A percentile compares a stretch with the other conserved stretches of the same genome.
These are phyloP conservation scores for Lepidurus couesii DNA, from an alignment of 1,140 invertebrate genomes.

Conservation along the genomic window DNA sequence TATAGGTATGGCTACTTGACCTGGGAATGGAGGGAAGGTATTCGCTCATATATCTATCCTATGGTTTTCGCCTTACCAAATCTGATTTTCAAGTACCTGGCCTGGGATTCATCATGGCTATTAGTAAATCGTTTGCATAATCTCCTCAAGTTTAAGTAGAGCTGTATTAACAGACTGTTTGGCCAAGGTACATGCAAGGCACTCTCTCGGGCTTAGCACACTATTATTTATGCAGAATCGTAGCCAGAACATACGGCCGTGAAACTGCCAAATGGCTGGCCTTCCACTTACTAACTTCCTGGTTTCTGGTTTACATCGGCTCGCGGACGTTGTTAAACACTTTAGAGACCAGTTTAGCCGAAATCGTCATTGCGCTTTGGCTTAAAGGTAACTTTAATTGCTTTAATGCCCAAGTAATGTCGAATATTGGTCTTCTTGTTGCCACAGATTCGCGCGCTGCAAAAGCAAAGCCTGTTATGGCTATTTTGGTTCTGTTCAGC, in stretches of 20 bases:
- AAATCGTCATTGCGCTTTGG: conserved; percentile 53
- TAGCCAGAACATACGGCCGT: conserved; percentile 55
- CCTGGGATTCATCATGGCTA: conserved; percentile 55
- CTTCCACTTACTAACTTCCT: conserved; percentile 59
- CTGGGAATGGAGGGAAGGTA: conserved; percentile 81
- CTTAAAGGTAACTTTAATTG: conserved; percentile 31
- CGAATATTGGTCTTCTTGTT: background rate
- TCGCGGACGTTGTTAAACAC: conserved; percentile 79
- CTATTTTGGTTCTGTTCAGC: conserved; percentile 51
- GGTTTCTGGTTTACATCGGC: conserved; percentile 84
- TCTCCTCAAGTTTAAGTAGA: conserved; percentile 10
- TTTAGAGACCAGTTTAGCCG: conserved; percentile 70
- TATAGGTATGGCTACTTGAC: conserved; percentile 77
- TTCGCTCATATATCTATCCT: conserved; percentile 78
- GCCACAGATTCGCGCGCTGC: background rate
- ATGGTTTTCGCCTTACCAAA: conserved; percentile 36
- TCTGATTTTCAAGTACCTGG: conserved; percentile 52
- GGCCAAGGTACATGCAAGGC: conserved; percentile 72
- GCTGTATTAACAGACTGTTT: conserved; percentile 51
- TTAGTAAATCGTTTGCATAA: conserved; percentile 50
- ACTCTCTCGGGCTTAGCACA: conserved; percentile 67
- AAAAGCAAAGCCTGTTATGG: background rate
- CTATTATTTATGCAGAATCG: conserved; percentile 55
- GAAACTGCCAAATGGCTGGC: conserved; percentile 57
- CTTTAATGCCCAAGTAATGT: background rate